Conservation (phyloP, 2,113 vertebrate genomes). For the Brachirus orientalis region DNA sequence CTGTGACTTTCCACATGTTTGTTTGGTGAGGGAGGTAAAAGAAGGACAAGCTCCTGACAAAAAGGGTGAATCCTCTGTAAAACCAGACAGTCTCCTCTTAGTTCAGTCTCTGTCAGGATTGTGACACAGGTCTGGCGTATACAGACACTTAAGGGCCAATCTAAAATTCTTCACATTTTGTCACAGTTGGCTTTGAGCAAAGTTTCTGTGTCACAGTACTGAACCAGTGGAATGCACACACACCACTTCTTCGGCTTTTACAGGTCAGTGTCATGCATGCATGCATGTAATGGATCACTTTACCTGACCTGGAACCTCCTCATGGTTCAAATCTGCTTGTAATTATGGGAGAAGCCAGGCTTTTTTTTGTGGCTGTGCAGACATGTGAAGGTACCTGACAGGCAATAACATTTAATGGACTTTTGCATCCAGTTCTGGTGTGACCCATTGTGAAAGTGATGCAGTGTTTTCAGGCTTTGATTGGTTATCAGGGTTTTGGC, state of each 20-base stretch:
- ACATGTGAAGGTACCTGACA: constrained; percentile 43
- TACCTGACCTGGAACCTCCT: constrained; percentile 60
- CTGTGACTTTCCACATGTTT: too few relatives aligned
- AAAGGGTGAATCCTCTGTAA: too few relatives aligned
- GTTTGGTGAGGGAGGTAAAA: too few relatives aligned
- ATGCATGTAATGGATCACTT: constrained; percentile 58
- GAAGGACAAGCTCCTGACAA: too few relatives aligned
- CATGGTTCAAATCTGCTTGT: constrained; percentile 67
- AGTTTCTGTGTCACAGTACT: constrained; percentile 44
- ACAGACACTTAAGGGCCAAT: constrained; percentile 16
- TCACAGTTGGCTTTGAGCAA: constrained; percentile 42
- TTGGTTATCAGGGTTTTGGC: constrained; percentile 15
- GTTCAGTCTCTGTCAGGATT: too few relatives aligned
- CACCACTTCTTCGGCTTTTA: constrained; percentile 22
- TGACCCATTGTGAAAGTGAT: constrained; percentile 6
- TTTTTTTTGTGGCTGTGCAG: constrained; percentile 5
- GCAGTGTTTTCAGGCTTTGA: neutral
- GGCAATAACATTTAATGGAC: constrained; percentile 38
- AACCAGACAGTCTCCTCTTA: too few relatives aligned
- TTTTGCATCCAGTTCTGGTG: neutral
- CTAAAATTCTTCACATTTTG: constrained; percentile 17
- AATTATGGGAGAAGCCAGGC: constrained; percentile 60
- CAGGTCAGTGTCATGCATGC: constrained; percentile 44
- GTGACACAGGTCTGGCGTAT: neutral
- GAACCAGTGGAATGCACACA: constrained; percentile 50